These are phyloP conservation scores for Patagioenas fasciata DNA, from an alignment of 2,113 vertebrate species.

Conservation along the genomic window DNA sequence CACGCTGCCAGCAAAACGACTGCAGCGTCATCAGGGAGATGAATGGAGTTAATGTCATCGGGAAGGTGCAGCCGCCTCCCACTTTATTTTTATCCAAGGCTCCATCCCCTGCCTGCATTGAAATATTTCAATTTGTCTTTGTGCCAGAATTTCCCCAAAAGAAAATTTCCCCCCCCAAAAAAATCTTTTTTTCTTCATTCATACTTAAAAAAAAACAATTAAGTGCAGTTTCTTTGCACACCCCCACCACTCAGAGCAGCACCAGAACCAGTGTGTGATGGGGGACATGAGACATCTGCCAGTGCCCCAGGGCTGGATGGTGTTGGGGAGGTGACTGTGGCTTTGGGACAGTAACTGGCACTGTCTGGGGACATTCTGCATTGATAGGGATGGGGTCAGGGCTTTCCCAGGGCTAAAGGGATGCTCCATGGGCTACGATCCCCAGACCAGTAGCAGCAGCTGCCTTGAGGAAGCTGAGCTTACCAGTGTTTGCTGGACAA, in stretches of 20 bases:
- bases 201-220: not conserved
- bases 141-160: not conserved
- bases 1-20: not conserved
- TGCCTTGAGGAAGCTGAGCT: too few relatives aligned
- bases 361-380: rapidly evolving
- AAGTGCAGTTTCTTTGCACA: rapidly evolving
- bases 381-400: not conserved
- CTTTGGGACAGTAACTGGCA: not conserved
- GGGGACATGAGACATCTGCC: not conserved
- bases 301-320: rapidly evolving
- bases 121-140: not conserved
- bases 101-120: not conserved
- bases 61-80: slow-evolving; percentile 34
- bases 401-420: rapidly evolving
- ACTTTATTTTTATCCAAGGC: slow-evolving; percentile 45
- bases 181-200: not conserved
- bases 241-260: rapidly evolving
- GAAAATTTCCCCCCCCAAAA: not conserved
- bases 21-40: not conserved
- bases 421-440: not conserved
- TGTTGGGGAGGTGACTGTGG: too few relatives aligned
- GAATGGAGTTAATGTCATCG: slow-evolving; percentile 31
- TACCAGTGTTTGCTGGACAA: not conserved
- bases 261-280: rapidly evolving
- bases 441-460: not conserved